A percentile compares a stretch with the other conserved stretches of the same genome.
phyloP scores from a whole-genome alignment of 2,797 vertebrate genomes.

The Poeciliopsis gracilis region DNA sequence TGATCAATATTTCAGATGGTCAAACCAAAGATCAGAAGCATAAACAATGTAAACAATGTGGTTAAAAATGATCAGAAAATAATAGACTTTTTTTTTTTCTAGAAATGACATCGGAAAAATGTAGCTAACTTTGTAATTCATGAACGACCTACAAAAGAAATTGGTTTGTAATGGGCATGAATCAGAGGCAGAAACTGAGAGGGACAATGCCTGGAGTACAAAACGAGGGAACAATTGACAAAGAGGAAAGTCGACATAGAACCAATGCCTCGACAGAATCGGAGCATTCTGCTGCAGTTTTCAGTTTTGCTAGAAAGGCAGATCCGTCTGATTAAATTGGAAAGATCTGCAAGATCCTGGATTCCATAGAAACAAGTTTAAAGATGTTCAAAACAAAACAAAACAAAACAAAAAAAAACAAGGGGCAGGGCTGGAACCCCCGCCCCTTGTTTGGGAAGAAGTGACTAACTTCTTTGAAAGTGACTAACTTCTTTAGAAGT shows the following conservation, averaged over 20 bases:
- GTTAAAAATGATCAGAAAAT: background rate
- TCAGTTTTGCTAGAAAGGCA: background rate
- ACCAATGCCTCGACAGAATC: background rate
- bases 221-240: background rate
- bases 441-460: too few relatives aligned
- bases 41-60: background rate
- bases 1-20: background rate
- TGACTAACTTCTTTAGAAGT: too few relatives aligned
- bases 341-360: background rate
- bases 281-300: background rate
- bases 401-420: background rate
- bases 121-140: background rate
- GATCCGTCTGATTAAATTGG: background rate
- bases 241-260: background rate
- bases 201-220: background rate
- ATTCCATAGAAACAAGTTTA: slow-evolving; percentile 20
- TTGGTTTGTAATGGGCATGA: background rate
- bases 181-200: background rate
- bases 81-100: background rate
- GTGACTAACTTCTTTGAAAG: too few relatives aligned
- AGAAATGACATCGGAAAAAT: background rate
- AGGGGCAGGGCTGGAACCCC: background rate
- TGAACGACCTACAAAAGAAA: background rate
- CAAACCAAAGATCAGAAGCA: background rate
- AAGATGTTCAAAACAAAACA: slow-evolving; percentile 14